Conservation (phyloP, 2,797 vertebrate genomes). For the Tokudaia muenninki region DNA sequence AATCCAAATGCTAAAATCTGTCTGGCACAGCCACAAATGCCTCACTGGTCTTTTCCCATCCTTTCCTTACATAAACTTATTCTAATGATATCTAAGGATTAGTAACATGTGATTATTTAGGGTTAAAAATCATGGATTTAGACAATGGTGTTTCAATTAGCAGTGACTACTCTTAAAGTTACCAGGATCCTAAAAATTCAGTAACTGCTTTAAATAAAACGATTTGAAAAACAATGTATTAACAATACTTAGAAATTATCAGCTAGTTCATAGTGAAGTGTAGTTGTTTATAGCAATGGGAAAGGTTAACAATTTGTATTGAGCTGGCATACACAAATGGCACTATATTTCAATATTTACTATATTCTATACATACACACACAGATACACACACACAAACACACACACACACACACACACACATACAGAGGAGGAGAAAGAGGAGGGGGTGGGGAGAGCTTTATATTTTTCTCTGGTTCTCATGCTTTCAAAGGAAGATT, state of each 20-base stretch:
- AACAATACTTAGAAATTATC: slow-evolving; percentile 71
- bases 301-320: slow-evolving; percentile 61
- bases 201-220: slow-evolving; percentile 48
- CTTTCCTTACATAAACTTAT: slow-evolving; percentile 54
- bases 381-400: background rate
- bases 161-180: slow-evolving; percentile 51
- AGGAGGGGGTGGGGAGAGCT: background rate
- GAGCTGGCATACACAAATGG: slow-evolving; percentile 53
- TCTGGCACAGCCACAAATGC: background rate
- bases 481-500: background rate
- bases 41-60: slow-evolving; percentile 39
- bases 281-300: slow-evolving; percentile 44
- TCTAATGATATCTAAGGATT: background rate
- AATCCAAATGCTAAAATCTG: slow-evolving; percentile 58
- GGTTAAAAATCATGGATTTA: slow-evolving; percentile 71
- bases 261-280: slow-evolving; percentile 67
- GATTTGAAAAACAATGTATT: slow-evolving; percentile 48
- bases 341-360: background rate
- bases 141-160: slow-evolving; percentile 46
- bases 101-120: slow-evolving; percentile 27
- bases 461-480: background rate
- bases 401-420: background rate
- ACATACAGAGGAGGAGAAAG: no score
- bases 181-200: slow-evolving; percentile 57
- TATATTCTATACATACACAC: background rate